phyloP scores from a whole-genome alignment of 1,140 invertebrate genomes.

The Eulimnadia texana region DNA sequence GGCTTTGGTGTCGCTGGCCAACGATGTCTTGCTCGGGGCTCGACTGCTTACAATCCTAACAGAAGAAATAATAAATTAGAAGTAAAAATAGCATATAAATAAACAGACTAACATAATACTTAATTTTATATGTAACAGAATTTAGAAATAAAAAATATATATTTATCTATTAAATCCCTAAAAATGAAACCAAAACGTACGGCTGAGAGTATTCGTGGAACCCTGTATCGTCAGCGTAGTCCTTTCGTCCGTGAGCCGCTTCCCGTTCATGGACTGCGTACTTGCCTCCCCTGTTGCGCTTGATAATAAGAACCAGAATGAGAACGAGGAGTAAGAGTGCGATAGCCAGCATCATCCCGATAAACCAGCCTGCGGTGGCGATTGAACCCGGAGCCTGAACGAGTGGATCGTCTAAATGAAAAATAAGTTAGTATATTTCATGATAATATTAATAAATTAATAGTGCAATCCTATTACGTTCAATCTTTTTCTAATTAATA shows the following conservation, averaged over 20 bases:
- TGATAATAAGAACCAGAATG: slow-evolving; percentile 84
- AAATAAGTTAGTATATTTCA: neutral
- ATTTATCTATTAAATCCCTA: too few species aligned
- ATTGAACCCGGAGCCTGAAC: slow-evolving; percentile 51
- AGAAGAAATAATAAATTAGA: slow-evolving; percentile 7
- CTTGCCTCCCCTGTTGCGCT: slow-evolving; percentile 85
- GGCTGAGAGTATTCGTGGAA: slow-evolving; percentile 93
- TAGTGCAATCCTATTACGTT: neutral
- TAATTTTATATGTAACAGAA: neutral
- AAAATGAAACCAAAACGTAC: too few species aligned
- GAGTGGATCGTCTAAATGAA: slow-evolving; percentile 41
- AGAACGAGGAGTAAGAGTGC: slow-evolving; percentile 86
- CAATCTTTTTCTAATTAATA: neutral
- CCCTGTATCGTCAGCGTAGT: slow-evolving; percentile 61
- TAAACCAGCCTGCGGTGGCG: slow-evolving; percentile 86
- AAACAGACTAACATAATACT: too few species aligned
- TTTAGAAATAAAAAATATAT: slow-evolving; percentile 5
- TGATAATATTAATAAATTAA: slow-evolving; percentile 3
- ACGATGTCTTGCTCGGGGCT: slow-evolving; percentile 43
- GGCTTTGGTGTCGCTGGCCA: slow-evolving; percentile 52
- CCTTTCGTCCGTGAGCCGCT: slow-evolving; percentile 74
- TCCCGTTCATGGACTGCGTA: slow-evolving; percentile 91
- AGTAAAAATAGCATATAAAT: neutral
- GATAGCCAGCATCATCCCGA: slow-evolving; percentile 88
- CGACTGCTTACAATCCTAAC: slow-evolving; percentile 17